A percentile compares a stretch with the other conserved stretches of the same genome.
phyloP scores from a whole-genome alignment of 2,797 vertebrate genomes.

The Sternarchorhynchus goeldii region DNA sequence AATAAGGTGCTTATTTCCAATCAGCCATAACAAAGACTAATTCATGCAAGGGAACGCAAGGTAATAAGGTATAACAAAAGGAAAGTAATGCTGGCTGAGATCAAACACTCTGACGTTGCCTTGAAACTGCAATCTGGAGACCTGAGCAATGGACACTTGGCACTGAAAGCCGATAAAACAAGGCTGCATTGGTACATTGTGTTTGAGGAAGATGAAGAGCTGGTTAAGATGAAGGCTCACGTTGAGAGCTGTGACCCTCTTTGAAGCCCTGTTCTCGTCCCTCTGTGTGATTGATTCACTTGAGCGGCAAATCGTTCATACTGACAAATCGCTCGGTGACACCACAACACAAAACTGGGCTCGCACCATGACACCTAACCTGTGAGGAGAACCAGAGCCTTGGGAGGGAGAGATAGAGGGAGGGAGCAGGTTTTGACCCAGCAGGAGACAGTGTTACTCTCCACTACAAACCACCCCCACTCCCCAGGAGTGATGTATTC shows the following conservation, averaged over 20 bases:
- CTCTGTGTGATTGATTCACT: slow-evolving; percentile 74
- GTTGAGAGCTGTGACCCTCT: slow-evolving; percentile 50
- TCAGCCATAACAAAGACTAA: slow-evolving; percentile 79
- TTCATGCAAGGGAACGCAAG: slow-evolving; percentile 71
- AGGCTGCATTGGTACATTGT: slow-evolving; percentile 26
- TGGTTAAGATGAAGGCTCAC: slow-evolving; percentile 49
- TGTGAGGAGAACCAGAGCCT: slow-evolving; percentile 65
- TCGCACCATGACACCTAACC: slow-evolving; percentile 77
- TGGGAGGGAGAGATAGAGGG: slow-evolving; percentile 40
- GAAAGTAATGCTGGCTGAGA: slow-evolving; percentile 55
- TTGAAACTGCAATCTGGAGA: slow-evolving; percentile 30
- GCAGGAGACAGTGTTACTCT: slow-evolving; percentile 64
- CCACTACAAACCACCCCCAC: slow-evolving; percentile 44
- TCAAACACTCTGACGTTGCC: slow-evolving; percentile 22
- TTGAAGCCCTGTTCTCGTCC: slow-evolving; percentile 48
- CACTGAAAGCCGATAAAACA: slow-evolving; percentile 45
- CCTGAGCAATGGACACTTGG: slow-evolving; percentile 29
- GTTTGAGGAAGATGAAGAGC: slow-evolving; percentile 56
- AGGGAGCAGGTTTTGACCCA: slow-evolving; percentile 59
- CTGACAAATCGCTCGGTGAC: slow-evolving; percentile 78
- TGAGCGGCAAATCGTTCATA: slow-evolving; percentile 74
- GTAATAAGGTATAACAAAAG: slow-evolving; percentile 56
- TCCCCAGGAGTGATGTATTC: slow-evolving; percentile 77
- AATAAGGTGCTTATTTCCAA: slow-evolving; percentile 80
- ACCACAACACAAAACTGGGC: slow-evolving; percentile 71